Evolutionary conservation across 2,888 invertebrate species (phyloP), one percentile per base, ranked within the genome.

Genomic region (Drosophila ustulata): DNA sequence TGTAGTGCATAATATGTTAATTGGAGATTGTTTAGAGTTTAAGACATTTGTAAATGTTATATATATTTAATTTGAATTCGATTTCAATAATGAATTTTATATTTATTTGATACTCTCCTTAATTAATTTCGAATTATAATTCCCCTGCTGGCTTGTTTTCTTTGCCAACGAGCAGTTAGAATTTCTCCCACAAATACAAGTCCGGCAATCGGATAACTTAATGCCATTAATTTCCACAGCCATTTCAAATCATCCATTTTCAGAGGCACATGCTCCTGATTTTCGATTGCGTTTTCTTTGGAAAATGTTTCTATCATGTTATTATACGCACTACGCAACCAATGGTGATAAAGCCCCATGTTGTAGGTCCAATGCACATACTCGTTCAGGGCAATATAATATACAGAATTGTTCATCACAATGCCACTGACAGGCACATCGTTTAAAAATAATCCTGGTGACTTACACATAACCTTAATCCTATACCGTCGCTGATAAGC

Each of bases 331-430:
- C 11, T 18, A 0, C 0, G 0, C 3, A 1, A 0, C 71, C 72
- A 71, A n/a, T 66, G 18, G 0, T 6, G 25, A 0, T 34, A 0
- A 4, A 75, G 8, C 2, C 58, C 65, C 2, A 46, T 51, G 1
- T 47, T 52, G 1, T 11, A 0, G 0, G 30, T 18, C 26, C 11
- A 4, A 2, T n/a, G 26, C 0, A 47, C 1, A 13, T 30, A 74
- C 11, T 58, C 39, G 0, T 13, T 6, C 8, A 69, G 43, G 0
- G 74, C 39, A 2, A 51, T 5, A 6, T 26, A 51, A 32, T 41
- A 69, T 8, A 73, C 8, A 0, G 69, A 59, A 34, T 69, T 74
- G 6, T 11, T 8, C 7, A n/a, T 26, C 4, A 74, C 3, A 0
- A 23, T 25, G 6, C 23, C 6, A 39, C 34, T 26, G 0, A 34